phyloP scores from a whole-genome alignment of 2,797 vertebrate species.

The Mus caroli region DNA sequence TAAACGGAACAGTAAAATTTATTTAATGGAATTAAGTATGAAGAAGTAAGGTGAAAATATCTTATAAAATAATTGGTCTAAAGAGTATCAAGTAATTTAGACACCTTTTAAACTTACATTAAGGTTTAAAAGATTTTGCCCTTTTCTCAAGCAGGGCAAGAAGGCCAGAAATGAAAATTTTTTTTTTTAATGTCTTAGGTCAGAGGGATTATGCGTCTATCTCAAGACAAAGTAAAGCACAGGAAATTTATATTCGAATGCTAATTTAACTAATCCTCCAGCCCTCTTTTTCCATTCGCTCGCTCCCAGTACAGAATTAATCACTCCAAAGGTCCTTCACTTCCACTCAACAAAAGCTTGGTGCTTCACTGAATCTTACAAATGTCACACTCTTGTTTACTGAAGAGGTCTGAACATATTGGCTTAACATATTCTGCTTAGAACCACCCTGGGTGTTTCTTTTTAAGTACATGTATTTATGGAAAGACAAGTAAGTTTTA shows the following conservation, averaged over 20 bases:
- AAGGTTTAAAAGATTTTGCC: conserved; percentile 28
- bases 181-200: neutral
- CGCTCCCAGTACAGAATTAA: conserved; percentile 8
- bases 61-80: neutral
- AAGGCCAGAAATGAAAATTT: neutral
- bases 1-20: neutral
- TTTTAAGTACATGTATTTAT: neutral
- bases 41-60: neutral
- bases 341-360: neutral
- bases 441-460: neutral
- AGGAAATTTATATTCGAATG: conserved; percentile 60
- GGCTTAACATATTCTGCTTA: neutral
- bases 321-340: neutral
- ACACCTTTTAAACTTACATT: neutral
- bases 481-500: conserved; percentile 39
- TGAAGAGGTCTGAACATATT: neutral
- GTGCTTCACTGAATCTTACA: conserved; percentile 36
- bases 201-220: conserved; percentile 28
- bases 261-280: conserved; percentile 33
- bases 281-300: neutral
- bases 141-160: conserved; percentile 1
- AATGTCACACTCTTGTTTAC: conserved; percentile 19
- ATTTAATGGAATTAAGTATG: conserved; percentile 7
- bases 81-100: conserved; percentile 16
- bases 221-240: conserved; percentile 43